phyloP scores from a whole-genome alignment of 2,113 vertebrate species.

The Xiphophorus couchianus region DNA sequence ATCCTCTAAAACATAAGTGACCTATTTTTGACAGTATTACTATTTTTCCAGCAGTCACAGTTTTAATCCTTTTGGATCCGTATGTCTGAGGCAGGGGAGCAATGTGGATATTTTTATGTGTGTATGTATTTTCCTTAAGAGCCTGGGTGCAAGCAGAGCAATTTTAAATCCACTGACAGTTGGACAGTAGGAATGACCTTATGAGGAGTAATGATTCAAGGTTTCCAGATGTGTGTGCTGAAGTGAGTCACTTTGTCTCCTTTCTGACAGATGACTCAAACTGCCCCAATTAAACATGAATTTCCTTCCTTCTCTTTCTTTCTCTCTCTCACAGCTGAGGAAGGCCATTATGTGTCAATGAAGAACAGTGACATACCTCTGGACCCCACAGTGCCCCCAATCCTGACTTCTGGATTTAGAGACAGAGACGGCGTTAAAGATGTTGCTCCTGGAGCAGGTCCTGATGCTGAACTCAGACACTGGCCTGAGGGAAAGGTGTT shows the following conservation, averaged over 20 bases:
- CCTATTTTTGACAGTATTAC: slow-evolving; percentile 67
- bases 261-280: slow-evolving; percentile 42
- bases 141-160: slow-evolving; percentile 12
- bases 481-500: slow-evolving; percentile 51
- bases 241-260: slow-evolving; percentile 17
- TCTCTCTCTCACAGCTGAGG: slow-evolving; percentile 57
- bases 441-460: not conserved
- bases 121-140: slow-evolving; percentile 12
- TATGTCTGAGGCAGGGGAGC: slow-evolving; percentile 19
- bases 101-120: slow-evolving; percentile 1
- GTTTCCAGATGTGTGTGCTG: slow-evolving; percentile 25
- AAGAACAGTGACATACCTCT: slow-evolving; percentile 22
- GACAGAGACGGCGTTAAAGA: slow-evolving; percentile 14
- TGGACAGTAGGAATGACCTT: slow-evolving; percentile 33
- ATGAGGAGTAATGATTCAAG: slow-evolving; percentile 45
- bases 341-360: slow-evolving; percentile 33
- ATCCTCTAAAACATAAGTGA: slow-evolving; percentile 71
- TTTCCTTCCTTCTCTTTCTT: slow-evolving; percentile 6
- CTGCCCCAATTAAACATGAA: slow-evolving; percentile 34
- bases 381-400: slow-evolving; percentile 40
- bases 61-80: slow-evolving; percentile 47
- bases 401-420: slow-evolving; percentile 25
- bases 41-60: slow-evolving; percentile 43
- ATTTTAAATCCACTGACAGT: slow-evolving; percentile 47
- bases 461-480: slow-evolving; percentile 10